Conservation (phyloP, 1,140 invertebrate species). For the Plutomurus gul region DNA sequence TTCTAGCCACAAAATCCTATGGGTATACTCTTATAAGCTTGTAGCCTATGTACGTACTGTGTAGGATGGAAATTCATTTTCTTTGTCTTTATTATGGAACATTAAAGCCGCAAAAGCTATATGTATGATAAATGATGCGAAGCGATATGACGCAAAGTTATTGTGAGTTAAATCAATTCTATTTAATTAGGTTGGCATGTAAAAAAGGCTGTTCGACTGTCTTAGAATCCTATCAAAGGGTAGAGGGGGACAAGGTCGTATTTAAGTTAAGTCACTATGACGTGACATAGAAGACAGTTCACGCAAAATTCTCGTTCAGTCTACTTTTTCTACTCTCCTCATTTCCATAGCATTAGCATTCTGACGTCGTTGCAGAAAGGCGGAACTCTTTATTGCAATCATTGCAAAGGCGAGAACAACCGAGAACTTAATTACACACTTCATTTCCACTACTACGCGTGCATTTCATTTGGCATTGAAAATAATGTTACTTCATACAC, state of each 20-base stretch:
- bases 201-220: neutral
- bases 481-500: no score
- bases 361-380: neutral
- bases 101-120: no score
- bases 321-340: neutral
- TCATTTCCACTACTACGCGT: neutral
- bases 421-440: neutral
- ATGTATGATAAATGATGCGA: neutral
- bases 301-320: constrained; percentile 13
- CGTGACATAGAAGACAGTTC: constrained; percentile 10
- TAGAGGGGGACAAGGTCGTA: neutral
- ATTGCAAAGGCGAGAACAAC: neutral
- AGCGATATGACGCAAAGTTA: neutral
- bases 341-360: constrained; percentile 13
- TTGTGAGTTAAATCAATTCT: neutral
- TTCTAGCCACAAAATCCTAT: no score
- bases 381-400: neutral
- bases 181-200: neutral
- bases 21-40: no score
- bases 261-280: neutral
- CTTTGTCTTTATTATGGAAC: neutral
- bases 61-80: no score
- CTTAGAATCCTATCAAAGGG: neutral
- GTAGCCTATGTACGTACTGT: no score
- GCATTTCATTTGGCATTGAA: neutral